Base-by-base conservation (phyloP, 2,888 invertebrate genomes). In the Helleia helle region DNA sequence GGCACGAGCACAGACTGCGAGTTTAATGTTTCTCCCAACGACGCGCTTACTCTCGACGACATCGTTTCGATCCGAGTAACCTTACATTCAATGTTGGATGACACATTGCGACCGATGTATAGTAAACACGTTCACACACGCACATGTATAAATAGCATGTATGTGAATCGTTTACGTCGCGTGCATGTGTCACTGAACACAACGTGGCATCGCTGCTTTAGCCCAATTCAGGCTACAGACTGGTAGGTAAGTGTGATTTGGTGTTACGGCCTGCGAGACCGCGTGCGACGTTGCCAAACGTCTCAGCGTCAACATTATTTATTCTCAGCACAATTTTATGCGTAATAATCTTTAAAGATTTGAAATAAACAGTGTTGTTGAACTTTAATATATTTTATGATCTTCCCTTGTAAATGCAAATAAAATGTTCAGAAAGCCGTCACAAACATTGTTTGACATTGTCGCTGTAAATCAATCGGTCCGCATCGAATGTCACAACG, bases 131-230 rank as follows among this genome's bases (percentile, higher is more conserved):
- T 62, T 60, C 70, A 14, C 63, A 71, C 71, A 73, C 70, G 65
- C 70, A 66, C 65, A 67, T 62, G 65, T 75, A 80, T 76, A 74
- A 79, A 79, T 79, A 79, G 79, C 71, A 68, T 71, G 71, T 74
- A 69, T 71, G 72, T 70, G 71, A 74, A 74, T 58, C 58, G 70
- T 67, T 65, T 74, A 76, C 79, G 81, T 81, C 72, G 72, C 61
- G 65, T 56, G 59, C 37, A 66, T 77, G 80, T 80, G 80, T 80
- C 80, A 79, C 58, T 66, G 65, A 51, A 51, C 54, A 54, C 58
- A 56, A 53, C 61, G 64, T 56, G 63, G 69, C 41, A 29, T 38
- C 49, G 51, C 14, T 40, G 46, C 42, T 46, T 45, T 28, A 40
- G 56, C 50, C 58, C 56, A 59, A 63, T 65, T 60, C 56, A 49